Conservation (phyloP, 2,888 invertebrate species). For the Calameuta pallipes region DNA sequence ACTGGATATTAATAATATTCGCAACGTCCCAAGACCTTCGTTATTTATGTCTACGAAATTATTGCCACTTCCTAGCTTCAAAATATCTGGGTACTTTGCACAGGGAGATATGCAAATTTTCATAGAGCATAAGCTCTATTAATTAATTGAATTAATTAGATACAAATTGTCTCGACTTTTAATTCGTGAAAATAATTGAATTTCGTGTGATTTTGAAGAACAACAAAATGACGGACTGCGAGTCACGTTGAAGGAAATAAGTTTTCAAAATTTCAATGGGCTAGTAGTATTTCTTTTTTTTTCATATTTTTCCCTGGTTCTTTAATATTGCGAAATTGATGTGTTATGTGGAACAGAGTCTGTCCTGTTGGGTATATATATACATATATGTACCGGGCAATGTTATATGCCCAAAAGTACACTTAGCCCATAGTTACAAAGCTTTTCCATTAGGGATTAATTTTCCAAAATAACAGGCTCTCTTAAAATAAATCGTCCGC, state of each 20-base stretch:
- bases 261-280: no score
- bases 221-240: no score
- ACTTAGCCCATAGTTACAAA: not conserved
- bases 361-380: not conserved
- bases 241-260: no score
- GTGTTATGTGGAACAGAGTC: not conserved
- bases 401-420: not conserved
- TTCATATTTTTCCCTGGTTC: no score
- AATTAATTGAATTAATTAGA: no score
- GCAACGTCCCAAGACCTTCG: not conserved
- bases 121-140: no score
- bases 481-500: not conserved
- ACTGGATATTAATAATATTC: not conserved
- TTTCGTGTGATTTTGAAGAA: no score
- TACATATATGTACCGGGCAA: not conserved
- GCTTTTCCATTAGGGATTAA: not conserved
- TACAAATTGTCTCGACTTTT: no score
- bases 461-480: not conserved
- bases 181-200: no score
- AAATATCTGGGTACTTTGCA: not conserved
- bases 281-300: no score
- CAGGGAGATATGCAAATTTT: not conserved
- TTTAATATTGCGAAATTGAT: not conserved
- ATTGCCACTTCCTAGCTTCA: no score
- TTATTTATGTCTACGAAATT: no score